A percentile compares a stretch with the other conserved stretches of the same genome.
Conservation (phyloP, 1,140 invertebrate genomes). For the Pseudomyrmex pallidus region DNA sequence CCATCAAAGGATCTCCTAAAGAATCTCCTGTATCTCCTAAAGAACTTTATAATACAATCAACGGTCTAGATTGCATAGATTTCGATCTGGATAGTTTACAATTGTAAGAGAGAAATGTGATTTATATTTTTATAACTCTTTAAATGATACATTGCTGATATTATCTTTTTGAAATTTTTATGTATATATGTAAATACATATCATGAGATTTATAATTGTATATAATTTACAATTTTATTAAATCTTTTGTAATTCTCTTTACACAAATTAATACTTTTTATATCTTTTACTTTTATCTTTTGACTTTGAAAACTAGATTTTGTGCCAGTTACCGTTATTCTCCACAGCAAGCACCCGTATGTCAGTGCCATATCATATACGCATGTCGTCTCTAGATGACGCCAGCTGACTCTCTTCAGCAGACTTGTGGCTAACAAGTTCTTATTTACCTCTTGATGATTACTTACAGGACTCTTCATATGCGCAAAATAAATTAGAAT, state of each 20-base stretch:
- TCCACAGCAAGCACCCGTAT: no score
- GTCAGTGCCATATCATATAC: no score
- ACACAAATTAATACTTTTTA: neutral
- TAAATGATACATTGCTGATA: neutral
- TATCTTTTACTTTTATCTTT: neutral
- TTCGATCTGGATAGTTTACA: constrained; percentile 38
- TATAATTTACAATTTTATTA: constrained; percentile 29
- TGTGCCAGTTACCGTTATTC: no score
- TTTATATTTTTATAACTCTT: neutral
- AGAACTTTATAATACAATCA: constrained; percentile 65
- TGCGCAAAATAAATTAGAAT: no score
- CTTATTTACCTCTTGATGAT: no score
- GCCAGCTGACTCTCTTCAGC: no score
- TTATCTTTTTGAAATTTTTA: neutral
- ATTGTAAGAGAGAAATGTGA: constrained; percentile 5
- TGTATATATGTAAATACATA: constrained; percentile 41
- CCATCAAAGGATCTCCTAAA: constrained; percentile 45
- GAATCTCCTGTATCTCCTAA: constrained; percentile 49
- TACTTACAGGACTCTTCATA: no score
- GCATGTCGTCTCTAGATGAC: no score
- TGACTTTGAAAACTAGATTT: no score
- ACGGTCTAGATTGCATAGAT: constrained; percentile 58
- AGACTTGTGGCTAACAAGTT: no score
- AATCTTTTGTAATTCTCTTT: constrained; percentile 2
- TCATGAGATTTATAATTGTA: constrained; percentile 36